These are phyloP conservation scores for Drosophila helvetica DNA, from an alignment of 2,888 invertebrate species.

Conservation along the genomic window DNA sequence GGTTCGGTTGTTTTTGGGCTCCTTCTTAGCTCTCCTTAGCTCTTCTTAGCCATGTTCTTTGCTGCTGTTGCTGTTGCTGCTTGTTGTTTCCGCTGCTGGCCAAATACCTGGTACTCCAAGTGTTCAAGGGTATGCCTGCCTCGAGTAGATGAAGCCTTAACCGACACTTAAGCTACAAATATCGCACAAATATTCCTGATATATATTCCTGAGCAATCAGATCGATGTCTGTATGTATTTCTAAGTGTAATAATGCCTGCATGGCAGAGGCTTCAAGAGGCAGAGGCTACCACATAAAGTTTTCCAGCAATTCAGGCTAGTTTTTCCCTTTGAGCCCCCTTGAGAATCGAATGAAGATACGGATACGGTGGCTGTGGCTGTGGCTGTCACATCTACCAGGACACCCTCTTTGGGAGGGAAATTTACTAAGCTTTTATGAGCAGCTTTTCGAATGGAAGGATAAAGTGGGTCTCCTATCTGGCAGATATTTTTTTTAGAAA, in stretches of 20 bases:
- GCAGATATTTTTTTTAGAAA: too few species aligned
- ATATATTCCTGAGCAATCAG: too few species aligned
- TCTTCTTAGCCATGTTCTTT: constrained; percentile 34
- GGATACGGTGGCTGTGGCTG: too few species aligned
- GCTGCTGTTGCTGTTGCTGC: constrained; percentile 21
- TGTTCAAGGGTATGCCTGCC: background rate
- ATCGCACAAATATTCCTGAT: background rate
- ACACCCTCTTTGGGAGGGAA: too few species aligned
- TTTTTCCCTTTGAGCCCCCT: too few species aligned
- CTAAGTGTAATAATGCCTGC: too few species aligned
- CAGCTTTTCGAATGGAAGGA: too few species aligned
- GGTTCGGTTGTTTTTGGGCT: constrained; percentile 1
- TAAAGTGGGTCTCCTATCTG: too few species aligned
- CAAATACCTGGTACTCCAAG: background rate
- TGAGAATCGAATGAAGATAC: too few species aligned
- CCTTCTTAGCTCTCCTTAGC: constrained; percentile 17
- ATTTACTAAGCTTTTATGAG: too few species aligned
- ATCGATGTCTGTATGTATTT: background rate
- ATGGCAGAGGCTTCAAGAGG: background rate
- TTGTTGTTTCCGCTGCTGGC: constrained; percentile 50
- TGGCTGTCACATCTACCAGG: too few species aligned
- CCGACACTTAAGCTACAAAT: background rate
- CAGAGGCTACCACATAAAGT: background rate
- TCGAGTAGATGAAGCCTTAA: background rate
- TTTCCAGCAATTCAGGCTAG: too few species aligned